A percentile compares a stretch with the other conserved stretches of the same genome.
Conservation (phyloP, 2,888 invertebrate species). For the Toxonevra muliebris region DNA sequence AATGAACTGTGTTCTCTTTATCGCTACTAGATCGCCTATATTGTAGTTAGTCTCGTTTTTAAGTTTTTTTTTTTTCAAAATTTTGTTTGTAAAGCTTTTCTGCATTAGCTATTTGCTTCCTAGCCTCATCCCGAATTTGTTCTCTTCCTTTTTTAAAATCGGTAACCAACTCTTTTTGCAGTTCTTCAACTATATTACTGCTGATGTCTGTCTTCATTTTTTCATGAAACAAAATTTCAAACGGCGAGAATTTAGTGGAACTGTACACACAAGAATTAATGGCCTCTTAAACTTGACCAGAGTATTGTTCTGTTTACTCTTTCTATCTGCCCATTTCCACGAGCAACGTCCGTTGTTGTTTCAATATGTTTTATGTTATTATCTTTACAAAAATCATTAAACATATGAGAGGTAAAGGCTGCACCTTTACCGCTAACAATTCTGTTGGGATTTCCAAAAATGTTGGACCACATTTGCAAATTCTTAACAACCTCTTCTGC, state of each 20-base stretch:
- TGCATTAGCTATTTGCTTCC: conserved; percentile 27
- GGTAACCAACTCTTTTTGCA: conserved; percentile 26
- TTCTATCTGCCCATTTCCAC: conserved; percentile 21
- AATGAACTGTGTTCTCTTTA: conserved; percentile 34
- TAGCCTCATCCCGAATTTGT: conserved; percentile 24
- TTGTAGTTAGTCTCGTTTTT: conserved; percentile 21
- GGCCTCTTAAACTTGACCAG: conserved; percentile 21
- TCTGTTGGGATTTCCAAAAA: conserved; percentile 12
- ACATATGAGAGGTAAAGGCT: conserved; percentile 3
- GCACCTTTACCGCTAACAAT: conserved; percentile 5
- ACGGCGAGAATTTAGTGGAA: conserved; percentile 28
- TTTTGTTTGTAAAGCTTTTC: conserved; percentile 26
- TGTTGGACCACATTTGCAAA: conserved; percentile 7
- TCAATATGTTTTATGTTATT: neutral
- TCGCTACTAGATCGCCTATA: conserved; percentile 28
- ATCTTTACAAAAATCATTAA: conserved; percentile 1
- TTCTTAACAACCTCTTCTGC: neutral
- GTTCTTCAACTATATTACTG: conserved; percentile 16
- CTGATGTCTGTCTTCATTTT: conserved; percentile 22
- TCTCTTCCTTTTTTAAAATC: conserved; percentile 29
- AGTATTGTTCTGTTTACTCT: conserved; percentile 19
- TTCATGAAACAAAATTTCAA: conserved; percentile 32
- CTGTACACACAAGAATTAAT: conserved; percentile 25
- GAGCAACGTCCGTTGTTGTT: conserved; percentile 15
- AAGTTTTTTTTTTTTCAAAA: conserved; percentile 30